Base-by-base conservation (phyloP, 2,797 vertebrate species). In the Choloepus didactylus region DNA sequence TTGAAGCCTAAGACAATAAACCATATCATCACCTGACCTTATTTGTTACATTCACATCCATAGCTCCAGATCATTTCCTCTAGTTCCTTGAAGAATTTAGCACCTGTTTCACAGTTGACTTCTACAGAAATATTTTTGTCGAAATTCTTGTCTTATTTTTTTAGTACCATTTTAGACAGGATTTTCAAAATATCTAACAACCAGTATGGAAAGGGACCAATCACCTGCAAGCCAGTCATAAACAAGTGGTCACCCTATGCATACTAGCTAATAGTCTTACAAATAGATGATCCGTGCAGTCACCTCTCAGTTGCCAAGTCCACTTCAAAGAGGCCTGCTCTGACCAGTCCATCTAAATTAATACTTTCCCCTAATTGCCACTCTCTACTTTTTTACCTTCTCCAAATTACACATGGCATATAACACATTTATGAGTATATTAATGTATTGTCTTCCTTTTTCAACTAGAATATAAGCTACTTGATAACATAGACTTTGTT, bases 151-250 rank as follows among this genome's bases (percentile, higher is more conserved):
- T 25, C 9, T 35, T 21, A 41, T 7, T 72, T 72, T 27, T n/a
- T 76, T 31, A 51, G 51, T 6, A 38, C 10, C 23, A 44, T 44
- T 31, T 6, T 51, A 46, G 25, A 46, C 7, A 79, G 12, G 46
- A 60, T 54, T 67, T 94, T 83, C 38, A 75, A 79, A 96, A 92
- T 60, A 80, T 75, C 82, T 82, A 87, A 73, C 77, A 92, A 19
- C 8, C 64, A 35, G 7, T n/a, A 51, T 80, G 12, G 19, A 66
- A 87, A 38, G 35, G 31, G 10, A 41, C 19, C 60, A 81, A 41
- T 46, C 4, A 76, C 29, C n/a, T 11, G 46, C 29, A n/a, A 46
- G 29, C 16, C 46, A 51, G 3, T 14, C 19, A 21, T 38, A 92
- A 91, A 75, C 25, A 5, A 29, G 35, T 31, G 18, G 38, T 21